A percentile compares a stretch with the other conserved stretches of the same genome.
Evolutionary conservation across 2,888 invertebrate species (phyloP).

Genomic region (Notodonta ziczac): DNA sequence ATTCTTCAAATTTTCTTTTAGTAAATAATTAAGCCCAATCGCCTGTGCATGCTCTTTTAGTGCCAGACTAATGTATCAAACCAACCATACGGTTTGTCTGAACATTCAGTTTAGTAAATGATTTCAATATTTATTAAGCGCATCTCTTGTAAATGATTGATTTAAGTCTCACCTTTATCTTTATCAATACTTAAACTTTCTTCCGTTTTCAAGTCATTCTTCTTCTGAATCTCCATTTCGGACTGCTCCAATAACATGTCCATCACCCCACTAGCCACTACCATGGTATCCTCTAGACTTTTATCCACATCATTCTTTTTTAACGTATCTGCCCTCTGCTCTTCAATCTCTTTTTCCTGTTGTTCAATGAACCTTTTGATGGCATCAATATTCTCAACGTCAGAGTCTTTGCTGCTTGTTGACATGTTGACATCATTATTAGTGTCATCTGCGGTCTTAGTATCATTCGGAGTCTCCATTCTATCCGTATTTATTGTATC

Average conservation of each 20-base stretch:
- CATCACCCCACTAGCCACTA: conserved; percentile 64
- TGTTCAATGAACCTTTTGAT: conserved; percentile 70
- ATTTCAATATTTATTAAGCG: too few species aligned
- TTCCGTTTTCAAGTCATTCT: conserved; percentile 43
- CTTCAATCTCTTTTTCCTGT: conserved; percentile 59
- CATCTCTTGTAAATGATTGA: too few species aligned
- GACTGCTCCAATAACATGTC: conserved; percentile 66
- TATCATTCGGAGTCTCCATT: conserved; percentile 38
- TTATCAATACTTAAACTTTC: conserved; percentile 44
- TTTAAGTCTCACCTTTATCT: conserved; percentile 27
- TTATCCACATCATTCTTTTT: conserved; percentile 13
- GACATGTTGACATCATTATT: conserved; percentile 26
- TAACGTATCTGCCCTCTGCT: conserved; percentile 27
- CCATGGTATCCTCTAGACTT: conserved; percentile 42
- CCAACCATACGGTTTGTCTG: too few species aligned
- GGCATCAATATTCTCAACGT: conserved; percentile 69
- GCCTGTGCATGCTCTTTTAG: too few species aligned
- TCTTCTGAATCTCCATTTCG: conserved; percentile 51
- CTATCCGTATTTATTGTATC: conserved; percentile 39
- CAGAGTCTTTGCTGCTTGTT: conserved; percentile 55
- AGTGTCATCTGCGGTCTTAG: conserved; percentile 17
- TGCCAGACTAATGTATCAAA: too few species aligned
- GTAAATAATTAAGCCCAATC: too few species aligned
- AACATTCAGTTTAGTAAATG: too few species aligned
- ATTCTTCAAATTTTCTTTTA: neutral